A percentile compares a stretch with the other conserved stretches of the same genome.
These are phyloP conservation scores for Drosophila busckii DNA, from an alignment of 1,140 invertebrate genomes.

Conservation along the genomic window DNA sequence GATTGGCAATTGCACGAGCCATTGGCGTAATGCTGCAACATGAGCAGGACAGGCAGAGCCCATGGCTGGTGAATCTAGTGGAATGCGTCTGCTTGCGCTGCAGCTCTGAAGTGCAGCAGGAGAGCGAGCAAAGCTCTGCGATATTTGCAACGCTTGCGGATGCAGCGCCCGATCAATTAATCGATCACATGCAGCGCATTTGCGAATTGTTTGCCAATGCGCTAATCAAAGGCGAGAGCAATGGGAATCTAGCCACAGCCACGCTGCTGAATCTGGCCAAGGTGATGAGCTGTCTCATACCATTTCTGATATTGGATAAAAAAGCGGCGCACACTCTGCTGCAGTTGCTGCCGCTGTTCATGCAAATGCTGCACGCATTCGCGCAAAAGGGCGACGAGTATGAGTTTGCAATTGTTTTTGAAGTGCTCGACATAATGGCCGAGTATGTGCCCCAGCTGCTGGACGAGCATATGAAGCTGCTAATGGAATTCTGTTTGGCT, in stretches of 20 bases:
- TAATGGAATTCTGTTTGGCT: slow-evolving; percentile 85
- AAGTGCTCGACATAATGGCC: slow-evolving; percentile 86
- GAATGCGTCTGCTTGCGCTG: slow-evolving; percentile 81
- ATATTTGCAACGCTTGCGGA: slow-evolving; percentile 66
- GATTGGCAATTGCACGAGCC: slow-evolving; percentile 83
- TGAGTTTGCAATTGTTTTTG: slow-evolving; percentile 83
- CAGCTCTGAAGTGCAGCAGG: slow-evolving; percentile 48
- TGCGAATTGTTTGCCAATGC: slow-evolving; percentile 56
- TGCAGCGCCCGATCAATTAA: slow-evolving; percentile 72
- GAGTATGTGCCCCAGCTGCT: slow-evolving; percentile 83
- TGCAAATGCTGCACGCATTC: slow-evolving; percentile 82
- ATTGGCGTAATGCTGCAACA: slow-evolving; percentile 86
- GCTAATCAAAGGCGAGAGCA: slow-evolving; percentile 45
- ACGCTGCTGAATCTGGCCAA: slow-evolving; percentile 59
- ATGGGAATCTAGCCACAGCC: slow-evolving; percentile 52
- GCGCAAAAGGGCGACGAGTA: slow-evolving; percentile 81
- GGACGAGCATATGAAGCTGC: slow-evolving; percentile 83
- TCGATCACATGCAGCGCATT: slow-evolving; percentile 63
- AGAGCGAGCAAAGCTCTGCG: slow-evolving; percentile 70
- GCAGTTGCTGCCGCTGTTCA: slow-evolving; percentile 82
- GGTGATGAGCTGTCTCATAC: slow-evolving; percentile 60
- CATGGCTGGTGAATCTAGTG: slow-evolving; percentile 85
- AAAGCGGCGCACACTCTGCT: slow-evolving; percentile 81
- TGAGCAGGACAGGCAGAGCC: slow-evolving; percentile 82
- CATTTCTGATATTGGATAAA: slow-evolving; percentile 59